A percentile compares a stretch with the other conserved stretches of the same genome.
Evolutionary conservation across 2,888 invertebrate species (phyloP).

Genomic region (Polydesmus complanatus): DNA sequence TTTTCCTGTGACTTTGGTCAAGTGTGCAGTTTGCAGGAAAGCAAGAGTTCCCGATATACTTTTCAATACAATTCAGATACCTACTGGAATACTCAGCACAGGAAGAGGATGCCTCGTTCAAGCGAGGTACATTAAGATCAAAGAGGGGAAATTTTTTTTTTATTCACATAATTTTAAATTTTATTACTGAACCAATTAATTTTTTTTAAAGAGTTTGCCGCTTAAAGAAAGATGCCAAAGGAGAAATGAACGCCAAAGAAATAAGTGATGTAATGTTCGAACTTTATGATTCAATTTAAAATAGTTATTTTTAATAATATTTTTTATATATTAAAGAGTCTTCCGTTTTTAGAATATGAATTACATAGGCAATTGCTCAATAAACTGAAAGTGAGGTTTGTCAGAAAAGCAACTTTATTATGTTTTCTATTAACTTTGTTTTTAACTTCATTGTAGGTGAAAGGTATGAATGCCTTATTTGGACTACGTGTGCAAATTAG

Average conservation of each 20-base stretch:
- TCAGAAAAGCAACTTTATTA: neutral
- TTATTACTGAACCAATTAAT: neutral
- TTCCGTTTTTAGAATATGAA: constrained; percentile 93
- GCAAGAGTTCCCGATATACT: constrained; percentile 82
- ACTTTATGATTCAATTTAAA: constrained; percentile 3
- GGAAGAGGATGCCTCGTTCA: constrained; percentile 41
- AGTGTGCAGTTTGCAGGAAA: constrained; percentile 57
- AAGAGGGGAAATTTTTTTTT: constrained; percentile 14
- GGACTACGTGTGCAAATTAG: constrained; percentile 63
- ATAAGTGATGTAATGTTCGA: constrained; percentile 49
- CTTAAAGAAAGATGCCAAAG: constrained; percentile 26
- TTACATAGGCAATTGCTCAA: constrained; percentile 78
- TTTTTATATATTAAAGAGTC: constrained; percentile 45
- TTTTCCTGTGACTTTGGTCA: constrained; percentile 54
- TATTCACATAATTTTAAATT: neutral
- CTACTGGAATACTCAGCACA: constrained; percentile 54
- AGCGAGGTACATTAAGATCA: constrained; percentile 28
- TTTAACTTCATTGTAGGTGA: no score
- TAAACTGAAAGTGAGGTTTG: constrained; percentile 51
- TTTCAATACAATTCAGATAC: constrained; percentile 75
- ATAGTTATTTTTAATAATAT: constrained; percentile 1
- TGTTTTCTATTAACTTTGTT: constrained; percentile 11
- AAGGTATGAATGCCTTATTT: constrained; percentile 90
- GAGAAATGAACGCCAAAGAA: constrained; percentile 50
- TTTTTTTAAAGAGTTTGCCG: constrained; percentile 30